Evolutionary conservation across 2,888 invertebrate genomes (phyloP).

Genomic region (Harpagoxenus sublaevis): DNA sequence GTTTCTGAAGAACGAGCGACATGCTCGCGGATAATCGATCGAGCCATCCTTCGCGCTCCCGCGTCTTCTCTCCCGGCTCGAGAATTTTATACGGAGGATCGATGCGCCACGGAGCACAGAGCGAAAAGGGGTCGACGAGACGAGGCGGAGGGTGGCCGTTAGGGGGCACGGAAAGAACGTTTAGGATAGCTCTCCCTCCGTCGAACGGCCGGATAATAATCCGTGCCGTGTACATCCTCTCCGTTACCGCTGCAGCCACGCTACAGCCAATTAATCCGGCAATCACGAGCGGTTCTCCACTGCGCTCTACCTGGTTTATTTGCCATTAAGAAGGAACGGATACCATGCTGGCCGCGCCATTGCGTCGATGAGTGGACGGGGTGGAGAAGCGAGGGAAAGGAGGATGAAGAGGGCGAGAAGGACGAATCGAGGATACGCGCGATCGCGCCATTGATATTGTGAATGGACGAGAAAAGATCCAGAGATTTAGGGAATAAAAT

Average conservation of each 20-base stretch:
- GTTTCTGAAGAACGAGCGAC: constrained; percentile 28
- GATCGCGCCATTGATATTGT: constrained; percentile 63
- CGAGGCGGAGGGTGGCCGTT: constrained; percentile 45
- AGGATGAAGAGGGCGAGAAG: constrained; percentile 48
- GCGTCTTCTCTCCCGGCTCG: constrained; percentile 50
- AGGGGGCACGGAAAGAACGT: constrained; percentile 71
- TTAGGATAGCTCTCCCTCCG: constrained; percentile 73
- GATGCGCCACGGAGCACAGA: constrained; percentile 49
- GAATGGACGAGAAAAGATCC: constrained; percentile 48
- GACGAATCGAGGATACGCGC: constrained; percentile 67
- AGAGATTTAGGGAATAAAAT: constrained; percentile 61
- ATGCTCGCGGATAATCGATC: constrained; percentile 42
- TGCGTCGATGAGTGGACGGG: constrained; percentile 50
- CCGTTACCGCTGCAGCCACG: constrained; percentile 75
- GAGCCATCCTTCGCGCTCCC: constrained; percentile 50
- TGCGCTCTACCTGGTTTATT: constrained; percentile 80
- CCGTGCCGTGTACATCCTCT: constrained; percentile 74
- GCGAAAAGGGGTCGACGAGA: constrained; percentile 39
- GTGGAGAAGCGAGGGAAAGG: constrained; percentile 37
- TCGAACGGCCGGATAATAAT: constrained; percentile 76
- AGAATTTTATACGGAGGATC: constrained; percentile 51
- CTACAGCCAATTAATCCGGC: constrained; percentile 83
- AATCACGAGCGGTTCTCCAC: constrained; percentile 79
- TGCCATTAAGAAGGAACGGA: constrained; percentile 77
- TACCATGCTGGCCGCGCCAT: constrained; percentile 72